Percentiles rank a stretch among this genome's conserved stretches.
These are phyloP conservation scores for Oreochromis grahami DNA, from an alignment of 2,797 vertebrate species.

Conservation along the genomic window DNA sequence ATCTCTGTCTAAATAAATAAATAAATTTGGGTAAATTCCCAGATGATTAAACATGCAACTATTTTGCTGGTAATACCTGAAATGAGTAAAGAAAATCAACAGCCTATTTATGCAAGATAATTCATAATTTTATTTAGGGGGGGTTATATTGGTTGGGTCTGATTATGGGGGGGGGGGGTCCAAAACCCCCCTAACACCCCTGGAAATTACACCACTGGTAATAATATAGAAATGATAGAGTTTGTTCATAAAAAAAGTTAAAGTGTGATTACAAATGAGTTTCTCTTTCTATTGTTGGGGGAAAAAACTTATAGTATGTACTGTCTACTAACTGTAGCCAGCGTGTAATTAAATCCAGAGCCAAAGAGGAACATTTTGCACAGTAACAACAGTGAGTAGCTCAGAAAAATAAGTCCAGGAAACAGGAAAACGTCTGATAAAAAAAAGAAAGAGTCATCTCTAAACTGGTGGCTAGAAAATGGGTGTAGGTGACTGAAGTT, in stretches of 20 bases:
- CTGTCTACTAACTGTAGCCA: not conserved
- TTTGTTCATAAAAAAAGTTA: not conserved
- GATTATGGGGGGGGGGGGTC: too few species aligned
- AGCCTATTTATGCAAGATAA: too few species aligned
- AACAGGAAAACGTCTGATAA: not conserved
- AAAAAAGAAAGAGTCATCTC: not conserved
- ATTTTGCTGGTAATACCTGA: too few species aligned
- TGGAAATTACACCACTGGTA: too few species aligned
- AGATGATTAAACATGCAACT: too few species aligned
- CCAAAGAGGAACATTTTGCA: not conserved
- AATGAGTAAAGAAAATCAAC: too few species aligned
- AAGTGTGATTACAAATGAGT: not conserved
- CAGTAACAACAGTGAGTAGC: not conserved
- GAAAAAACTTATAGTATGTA: fast-evolving
- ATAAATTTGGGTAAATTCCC: too few species aligned
- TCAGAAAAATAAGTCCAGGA: not conserved
- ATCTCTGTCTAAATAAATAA: too few species aligned
- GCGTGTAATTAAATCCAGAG: not conserved
- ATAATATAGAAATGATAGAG: not conserved
- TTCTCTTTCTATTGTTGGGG: not conserved
- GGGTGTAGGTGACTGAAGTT: not conserved
- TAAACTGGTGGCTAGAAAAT: not conserved
- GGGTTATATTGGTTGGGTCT: too few species aligned
- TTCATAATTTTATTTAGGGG: too few species aligned
- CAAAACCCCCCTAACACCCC: too few species aligned